Percentiles rank a stretch among this genome's conserved stretches.
Conservation (phyloP, 2,797 vertebrate genomes). For the Numenius phaeopus region DNA sequence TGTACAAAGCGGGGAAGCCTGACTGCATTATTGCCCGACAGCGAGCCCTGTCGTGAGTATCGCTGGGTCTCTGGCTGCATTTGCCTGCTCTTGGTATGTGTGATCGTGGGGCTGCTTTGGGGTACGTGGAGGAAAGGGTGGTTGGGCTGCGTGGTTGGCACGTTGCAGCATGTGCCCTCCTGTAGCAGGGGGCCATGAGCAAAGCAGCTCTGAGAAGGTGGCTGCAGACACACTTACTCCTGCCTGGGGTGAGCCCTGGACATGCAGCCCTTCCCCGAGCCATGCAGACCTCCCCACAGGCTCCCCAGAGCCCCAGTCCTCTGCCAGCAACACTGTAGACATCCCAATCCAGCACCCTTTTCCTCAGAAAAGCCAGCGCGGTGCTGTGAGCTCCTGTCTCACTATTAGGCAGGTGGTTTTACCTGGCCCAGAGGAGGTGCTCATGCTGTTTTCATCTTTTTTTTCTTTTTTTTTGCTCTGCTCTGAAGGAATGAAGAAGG, state of each 20-base stretch:
- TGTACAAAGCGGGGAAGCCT: constrained; percentile 84
- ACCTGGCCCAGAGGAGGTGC: background rate
- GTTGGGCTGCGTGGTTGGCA: fast-evolving
- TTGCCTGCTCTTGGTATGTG: fast-evolving
- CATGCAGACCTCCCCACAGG: background rate
- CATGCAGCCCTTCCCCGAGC: background rate
- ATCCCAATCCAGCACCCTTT: background rate
- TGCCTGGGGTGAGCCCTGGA: background rate
- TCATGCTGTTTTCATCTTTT: background rate
- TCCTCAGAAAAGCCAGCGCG: background rate
- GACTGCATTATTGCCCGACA: constrained; percentile 87
- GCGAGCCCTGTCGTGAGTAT: constrained; percentile 84
- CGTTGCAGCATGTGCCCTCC: background rate
- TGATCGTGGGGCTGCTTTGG: fast-evolving
- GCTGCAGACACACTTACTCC: background rate
- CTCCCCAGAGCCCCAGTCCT: background rate
- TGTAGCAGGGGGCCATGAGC: background rate
- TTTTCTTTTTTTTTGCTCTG: background rate
- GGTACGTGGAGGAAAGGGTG: fast-evolving
- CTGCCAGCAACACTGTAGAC: background rate
- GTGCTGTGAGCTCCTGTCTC: background rate
- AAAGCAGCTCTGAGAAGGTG: background rate
- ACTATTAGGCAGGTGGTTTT: background rate
- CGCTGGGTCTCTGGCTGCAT: fast-evolving
- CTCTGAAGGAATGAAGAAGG: constrained; percentile 85